These are phyloP conservation scores for Myzus persicae DNA, from an alignment of 1,140 invertebrate species.

Conservation along the genomic window DNA sequence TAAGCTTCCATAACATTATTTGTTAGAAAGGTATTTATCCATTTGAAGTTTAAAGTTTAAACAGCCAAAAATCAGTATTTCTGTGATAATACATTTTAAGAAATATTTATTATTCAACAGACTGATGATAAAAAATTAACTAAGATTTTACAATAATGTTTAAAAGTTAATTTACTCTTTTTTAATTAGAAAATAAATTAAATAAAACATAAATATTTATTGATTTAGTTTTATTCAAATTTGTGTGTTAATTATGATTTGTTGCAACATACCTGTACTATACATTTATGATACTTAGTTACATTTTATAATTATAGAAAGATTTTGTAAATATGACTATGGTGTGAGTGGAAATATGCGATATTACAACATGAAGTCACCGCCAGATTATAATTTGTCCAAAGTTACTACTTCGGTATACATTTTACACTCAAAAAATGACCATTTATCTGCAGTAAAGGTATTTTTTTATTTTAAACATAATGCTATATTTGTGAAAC, in stretches of 20 bases:
- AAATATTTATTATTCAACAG: too few species aligned
- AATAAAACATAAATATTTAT: too few species aligned
- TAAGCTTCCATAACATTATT: too few species aligned
- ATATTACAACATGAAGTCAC: slow-evolving; percentile 67
- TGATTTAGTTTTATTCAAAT: too few species aligned
- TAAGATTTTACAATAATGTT: too few species aligned
- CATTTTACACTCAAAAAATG: slow-evolving; percentile 75
- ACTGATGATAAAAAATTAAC: too few species aligned
- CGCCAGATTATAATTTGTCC: slow-evolving; percentile 70
- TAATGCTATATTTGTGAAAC: not conserved
- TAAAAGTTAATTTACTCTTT: too few species aligned
- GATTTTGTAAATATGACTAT: slow-evolving; percentile 62
- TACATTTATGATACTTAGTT: not conserved
- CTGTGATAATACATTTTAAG: too few species aligned
- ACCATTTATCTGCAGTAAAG: slow-evolving; percentile 63
- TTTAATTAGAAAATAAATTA: too few species aligned
- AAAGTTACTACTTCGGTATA: slow-evolving; percentile 72
- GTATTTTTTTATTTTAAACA: not conserved
- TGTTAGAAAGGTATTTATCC: too few species aligned
- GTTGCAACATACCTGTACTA: not conserved
- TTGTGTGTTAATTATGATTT: not conserved
- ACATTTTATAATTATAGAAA: slow-evolving; percentile 53
- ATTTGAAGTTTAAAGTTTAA: too few species aligned
- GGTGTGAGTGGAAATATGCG: slow-evolving; percentile 65
- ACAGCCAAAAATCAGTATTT: too few species aligned